Conservation (phyloP, 2,888 invertebrate species). For the Nomada ruficornis region DNA sequence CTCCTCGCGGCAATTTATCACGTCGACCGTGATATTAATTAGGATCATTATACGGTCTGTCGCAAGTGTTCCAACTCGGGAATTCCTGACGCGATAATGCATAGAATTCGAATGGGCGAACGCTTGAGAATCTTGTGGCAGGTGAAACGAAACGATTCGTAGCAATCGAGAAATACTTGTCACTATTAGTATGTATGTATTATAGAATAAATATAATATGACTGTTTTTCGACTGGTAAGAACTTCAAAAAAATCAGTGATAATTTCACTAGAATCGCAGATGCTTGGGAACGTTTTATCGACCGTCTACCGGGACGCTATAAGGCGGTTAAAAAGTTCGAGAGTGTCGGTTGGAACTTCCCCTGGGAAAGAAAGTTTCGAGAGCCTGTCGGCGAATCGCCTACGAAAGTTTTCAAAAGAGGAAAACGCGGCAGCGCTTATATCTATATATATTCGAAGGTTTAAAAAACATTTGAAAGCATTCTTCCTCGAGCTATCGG, state of each 20-base stretch:
- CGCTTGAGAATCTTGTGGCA: background rate
- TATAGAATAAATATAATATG: no score
- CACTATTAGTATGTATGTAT: no score
- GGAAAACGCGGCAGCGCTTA: constrained; percentile 10
- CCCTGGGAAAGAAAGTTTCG: constrained; percentile 41
- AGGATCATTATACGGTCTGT: constrained; percentile 15
- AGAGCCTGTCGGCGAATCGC: constrained; percentile 31
- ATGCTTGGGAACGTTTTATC: constrained; percentile 49
- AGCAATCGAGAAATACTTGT: background rate
- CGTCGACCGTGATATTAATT: constrained; percentile 29
- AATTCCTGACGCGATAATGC: constrained; percentile 1
- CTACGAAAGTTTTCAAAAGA: constrained; percentile 44
- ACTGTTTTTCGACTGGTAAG: background rate
- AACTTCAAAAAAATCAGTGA: constrained; percentile 50
- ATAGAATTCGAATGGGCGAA: background rate
- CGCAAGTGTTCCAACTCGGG: background rate
- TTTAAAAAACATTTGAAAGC: constrained; percentile 23
- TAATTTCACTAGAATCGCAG: constrained; percentile 36
- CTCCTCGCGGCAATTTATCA: constrained; percentile 35
- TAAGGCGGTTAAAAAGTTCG: constrained; percentile 51
- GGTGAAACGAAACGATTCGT: background rate
- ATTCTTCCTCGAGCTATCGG: background rate
- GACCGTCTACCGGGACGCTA: constrained; percentile 32
- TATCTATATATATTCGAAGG: constrained; percentile 31
- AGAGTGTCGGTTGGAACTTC: constrained; percentile 37